These are phyloP conservation scores for Trichacis sp. DNA, from an alignment of 2,888 invertebrate species.

Conservation along the genomic window DNA sequence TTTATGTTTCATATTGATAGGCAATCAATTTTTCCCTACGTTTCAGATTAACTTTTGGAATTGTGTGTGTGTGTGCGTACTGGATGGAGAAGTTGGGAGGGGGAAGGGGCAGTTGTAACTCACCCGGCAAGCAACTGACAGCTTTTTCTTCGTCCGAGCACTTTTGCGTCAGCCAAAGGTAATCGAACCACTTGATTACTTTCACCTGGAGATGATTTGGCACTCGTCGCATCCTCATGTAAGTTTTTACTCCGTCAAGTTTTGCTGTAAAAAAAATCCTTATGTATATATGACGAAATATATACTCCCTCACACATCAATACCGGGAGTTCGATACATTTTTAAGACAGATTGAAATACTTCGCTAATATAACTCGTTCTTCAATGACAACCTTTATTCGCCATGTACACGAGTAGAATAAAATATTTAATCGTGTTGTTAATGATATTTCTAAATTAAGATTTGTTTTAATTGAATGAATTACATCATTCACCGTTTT, in stretches of 20 bases:
- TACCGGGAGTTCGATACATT: not conserved
- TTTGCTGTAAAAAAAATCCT: constrained; percentile 85
- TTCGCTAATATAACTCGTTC: not conserved
- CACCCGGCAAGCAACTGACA: constrained; percentile 89
- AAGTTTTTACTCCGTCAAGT: constrained; percentile 97
- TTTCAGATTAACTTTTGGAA: no score
- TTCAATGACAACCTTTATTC: constrained; percentile 1
- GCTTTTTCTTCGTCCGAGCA: constrained; percentile 97
- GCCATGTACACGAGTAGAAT: not conserved
- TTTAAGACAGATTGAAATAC: not conserved
- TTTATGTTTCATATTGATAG: no score
- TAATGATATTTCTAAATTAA: not conserved
- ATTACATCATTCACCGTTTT: not conserved
- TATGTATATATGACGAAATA: no score
- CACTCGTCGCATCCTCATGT: constrained; percentile 96
- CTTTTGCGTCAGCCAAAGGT: constrained; percentile 98
- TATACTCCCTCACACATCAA: no score
- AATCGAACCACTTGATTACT: constrained; percentile 99
- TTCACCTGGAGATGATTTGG: constrained; percentile 96
- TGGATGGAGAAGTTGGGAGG: no score
- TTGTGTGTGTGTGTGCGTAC: no score
- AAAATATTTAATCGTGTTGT: not conserved
- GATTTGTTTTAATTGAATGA: not conserved
- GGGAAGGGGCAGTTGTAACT: no score
- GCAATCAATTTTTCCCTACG: no score